A percentile compares a stretch with the other conserved stretches of the same genome.
Conservation (phyloP, 2,797 vertebrate genomes). For the Erpetoichthys calabaricus region DNA sequence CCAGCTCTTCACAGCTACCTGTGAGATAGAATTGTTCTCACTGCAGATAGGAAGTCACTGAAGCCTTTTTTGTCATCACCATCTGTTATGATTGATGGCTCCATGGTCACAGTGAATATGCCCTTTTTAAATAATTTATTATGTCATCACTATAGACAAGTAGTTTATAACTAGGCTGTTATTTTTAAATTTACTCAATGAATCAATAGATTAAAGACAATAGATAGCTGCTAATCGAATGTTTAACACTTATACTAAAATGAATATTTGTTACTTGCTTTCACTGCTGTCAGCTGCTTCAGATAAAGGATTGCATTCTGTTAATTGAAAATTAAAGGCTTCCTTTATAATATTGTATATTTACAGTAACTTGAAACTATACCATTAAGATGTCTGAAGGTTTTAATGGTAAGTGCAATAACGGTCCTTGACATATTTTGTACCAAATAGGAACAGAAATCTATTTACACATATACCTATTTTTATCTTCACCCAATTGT, state of each 20-base stretch:
- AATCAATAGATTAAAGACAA: slow-evolving; percentile 92
- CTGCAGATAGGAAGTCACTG: slow-evolving; percentile 75
- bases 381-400: too few species aligned
- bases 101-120: slow-evolving; percentile 92
- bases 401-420: too few species aligned
- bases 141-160: slow-evolving; percentile 89
- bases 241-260: slow-evolving; percentile 33
- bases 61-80: slow-evolving; percentile 91
- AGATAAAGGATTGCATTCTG: too few species aligned
- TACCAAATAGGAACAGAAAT: too few species aligned
- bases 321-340: too few species aligned
- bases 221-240: slow-evolving; percentile 64
- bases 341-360: too few species aligned
- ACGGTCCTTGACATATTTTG: too few species aligned
- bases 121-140: slow-evolving; percentile 99
- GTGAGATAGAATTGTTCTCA: slow-evolving; percentile 94
- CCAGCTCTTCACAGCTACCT: slow-evolving; percentile 79
- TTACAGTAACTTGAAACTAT: too few species aligned
- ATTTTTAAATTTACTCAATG: slow-evolving; percentile 94
- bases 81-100: slow-evolving; percentile 99
- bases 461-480: too few species aligned
- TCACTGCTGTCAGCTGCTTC: too few species aligned
- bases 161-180: slow-evolving; percentile 95
- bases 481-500: too few species aligned
- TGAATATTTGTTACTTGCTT: too few species aligned